Percentiles rank a stretch among this genome's conserved stretches.
phyloP scores from a whole-genome alignment of 2,797 vertebrate genomes.

The Brotogeris chrysoptera region DNA sequence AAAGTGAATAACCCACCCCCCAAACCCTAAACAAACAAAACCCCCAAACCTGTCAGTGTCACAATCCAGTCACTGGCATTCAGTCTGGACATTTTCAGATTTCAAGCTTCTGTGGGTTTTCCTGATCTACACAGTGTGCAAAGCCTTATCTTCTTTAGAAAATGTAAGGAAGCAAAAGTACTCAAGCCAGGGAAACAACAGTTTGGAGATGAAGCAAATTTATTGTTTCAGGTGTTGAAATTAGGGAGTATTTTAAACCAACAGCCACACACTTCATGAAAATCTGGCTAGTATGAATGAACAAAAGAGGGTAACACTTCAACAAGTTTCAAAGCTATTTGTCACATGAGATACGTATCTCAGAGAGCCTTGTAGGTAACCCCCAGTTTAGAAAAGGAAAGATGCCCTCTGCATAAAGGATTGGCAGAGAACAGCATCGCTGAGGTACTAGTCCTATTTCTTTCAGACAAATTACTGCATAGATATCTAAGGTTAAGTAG shows the following conservation, averaged over 20 bases:
- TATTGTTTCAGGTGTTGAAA: slow-evolving; percentile 64
- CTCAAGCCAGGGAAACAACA: background rate
- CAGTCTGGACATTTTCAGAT: background rate
- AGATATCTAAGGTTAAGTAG: slow-evolving; percentile 55
- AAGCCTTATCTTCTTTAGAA: background rate
- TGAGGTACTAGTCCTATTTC: slow-evolving; percentile 51
- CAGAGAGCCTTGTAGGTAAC: background rate
- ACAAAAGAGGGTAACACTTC: background rate
- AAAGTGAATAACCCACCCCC: background rate
- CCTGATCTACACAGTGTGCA: background rate
- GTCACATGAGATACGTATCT: background rate
- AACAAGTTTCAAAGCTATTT: slow-evolving; percentile 36
- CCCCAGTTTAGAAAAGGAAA: slow-evolving; percentile 27
- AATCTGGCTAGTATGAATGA: slow-evolving; percentile 23
- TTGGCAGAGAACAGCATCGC: slow-evolving; percentile 27
- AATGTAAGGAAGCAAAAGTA: background rate
- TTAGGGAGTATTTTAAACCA: slow-evolving; percentile 32
- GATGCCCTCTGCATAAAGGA: background rate
- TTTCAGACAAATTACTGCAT: slow-evolving; percentile 64
- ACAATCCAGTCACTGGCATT: background rate
- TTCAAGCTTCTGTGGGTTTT: background rate
- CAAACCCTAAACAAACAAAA: background rate
- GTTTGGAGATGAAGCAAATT: slow-evolving; percentile 57
- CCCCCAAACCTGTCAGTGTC: background rate
- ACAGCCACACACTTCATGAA: slow-evolving; percentile 48